Base-by-base conservation (phyloP, 2,113 vertebrate species). In the Bungarus multicinctus region DNA sequence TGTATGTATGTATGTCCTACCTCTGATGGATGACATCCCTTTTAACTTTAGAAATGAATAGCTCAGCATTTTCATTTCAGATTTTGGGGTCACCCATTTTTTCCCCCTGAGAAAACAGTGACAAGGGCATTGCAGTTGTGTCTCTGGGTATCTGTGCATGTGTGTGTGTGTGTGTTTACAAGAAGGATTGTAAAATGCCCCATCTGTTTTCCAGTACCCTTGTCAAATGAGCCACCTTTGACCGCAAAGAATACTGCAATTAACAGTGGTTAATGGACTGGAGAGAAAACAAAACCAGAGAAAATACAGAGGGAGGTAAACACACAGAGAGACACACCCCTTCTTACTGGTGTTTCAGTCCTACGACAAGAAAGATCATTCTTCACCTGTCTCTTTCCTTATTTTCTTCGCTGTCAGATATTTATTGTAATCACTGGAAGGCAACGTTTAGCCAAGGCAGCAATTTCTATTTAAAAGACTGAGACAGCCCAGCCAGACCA, bases 361-460 rank as follows among this genome's bases (percentile, higher is more conserved):
- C 5, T 91, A 94, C 90, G 94, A 96, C 95, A 94, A 94, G 94
- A 93, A 96, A 93, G 93, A 93, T 94, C 96, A 64, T 90, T 93
- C 94, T 90, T 95, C 3, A 0, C 93, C 95, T 64, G 88, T 92
- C 89, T 95, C 94, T 95, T 95, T 93, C 92, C 93, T 95, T 96
- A 91, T 96, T 97, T 96, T 96, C 93, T 92, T 94, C 93, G 16
- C 94, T 93, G 89, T 95, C 95, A 93, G 93, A 93, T 95, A 96
- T 96, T 97, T 96, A 97, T 97, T 97, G 94, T 96, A 93, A 96
- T 95, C 96, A 93, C 92, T 92, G 94, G 96, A 97, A 97, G 95
- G 94, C 95, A 95, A 94, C 93, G 93, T 96, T 97, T 96, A 97
- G 91, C 94, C 90, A 85, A 91, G 69, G 9, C 93, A 89, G 93